Conservation (phyloP, 2,888 invertebrate species). For the Sarcophaga carnaria region DNA sequence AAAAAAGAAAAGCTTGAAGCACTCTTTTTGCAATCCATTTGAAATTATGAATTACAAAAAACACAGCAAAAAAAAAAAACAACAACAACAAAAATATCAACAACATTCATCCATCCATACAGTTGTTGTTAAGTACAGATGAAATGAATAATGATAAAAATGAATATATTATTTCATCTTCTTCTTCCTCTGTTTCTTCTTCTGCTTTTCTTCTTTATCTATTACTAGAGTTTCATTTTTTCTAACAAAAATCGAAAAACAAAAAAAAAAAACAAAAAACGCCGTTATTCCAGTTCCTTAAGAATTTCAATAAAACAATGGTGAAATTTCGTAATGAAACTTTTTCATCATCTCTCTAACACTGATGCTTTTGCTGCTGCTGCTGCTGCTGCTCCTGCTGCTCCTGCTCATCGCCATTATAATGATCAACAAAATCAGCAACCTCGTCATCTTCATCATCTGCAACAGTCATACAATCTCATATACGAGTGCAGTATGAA, state of each 20-base stretch:
- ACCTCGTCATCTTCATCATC: not conserved
- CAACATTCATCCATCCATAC: not conserved
- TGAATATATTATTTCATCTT: not conserved
- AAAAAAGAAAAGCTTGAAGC: constrained; percentile 33
- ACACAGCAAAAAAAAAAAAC: not conserved
- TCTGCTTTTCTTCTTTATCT: not conserved
- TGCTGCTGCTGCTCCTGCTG: not conserved
- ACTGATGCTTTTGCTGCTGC: not conserved
- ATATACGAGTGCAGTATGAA: constrained; percentile 8
- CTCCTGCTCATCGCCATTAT: constrained; percentile 38
- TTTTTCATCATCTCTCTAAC: constrained; percentile 45
- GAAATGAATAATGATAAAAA: constrained; percentile 31
- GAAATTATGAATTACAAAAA: constrained; percentile 48
- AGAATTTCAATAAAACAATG: constrained; percentile 54
- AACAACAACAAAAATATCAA: no score
- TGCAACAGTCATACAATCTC: not conserved
- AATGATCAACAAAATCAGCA: constrained; percentile 38
- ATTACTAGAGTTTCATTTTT: not conserved
- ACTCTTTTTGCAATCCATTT: constrained; percentile 41
- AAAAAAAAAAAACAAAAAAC: constrained; percentile 15
- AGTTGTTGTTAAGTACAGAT: constrained; percentile 3
- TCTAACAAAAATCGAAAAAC: not conserved
- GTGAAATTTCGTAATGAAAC: constrained; percentile 49
- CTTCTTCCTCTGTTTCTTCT: not conserved
- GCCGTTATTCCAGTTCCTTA: constrained; percentile 32